Base-by-base conservation (phyloP, 2,113 vertebrate genomes). In the Psilopogon haemacephalus region DNA sequence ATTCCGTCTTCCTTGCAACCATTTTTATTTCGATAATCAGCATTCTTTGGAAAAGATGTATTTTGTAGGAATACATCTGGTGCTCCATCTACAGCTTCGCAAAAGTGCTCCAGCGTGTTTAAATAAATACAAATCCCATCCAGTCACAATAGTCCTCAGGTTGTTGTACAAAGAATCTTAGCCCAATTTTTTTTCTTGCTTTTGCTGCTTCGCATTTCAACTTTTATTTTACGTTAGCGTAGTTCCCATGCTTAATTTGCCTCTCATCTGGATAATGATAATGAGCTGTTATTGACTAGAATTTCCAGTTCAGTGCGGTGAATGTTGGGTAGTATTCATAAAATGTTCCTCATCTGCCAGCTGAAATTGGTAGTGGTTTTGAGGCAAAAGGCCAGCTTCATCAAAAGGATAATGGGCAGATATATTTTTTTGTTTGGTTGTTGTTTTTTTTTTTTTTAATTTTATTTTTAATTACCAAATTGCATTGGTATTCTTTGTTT, bases 341-440 rank as follows among this genome's bases (percentile, higher is more conserved):
- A 97, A 97, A 97, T 55, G 88, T 85, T 95, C 91, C 94, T 89
- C 96, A 96, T 74, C 65, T 84, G 97, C 97, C 97, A 98, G 95
- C 94, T 95, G 95, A 98, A 98, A 97, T 95, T 96, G 94, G 97
- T 97, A 96, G 96, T 97, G 97, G 64, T 94, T 98, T 96, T 96
- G 96, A 98, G 97, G 97, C 97, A 97, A 86, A 89, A 96, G 96
- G 97, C 97, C 98, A 98, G 93, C 95, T 96, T 96, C 95, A 96
- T 98, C 97, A 97, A 97, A 97, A 97, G 95, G 97, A 97, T 97
- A 97, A 98, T 98, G 96, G 96, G 96, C 91, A 97, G 96, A 97
- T 97, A 98, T 94, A 97, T 97, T 98, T 97, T 95, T 95, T 97
- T 94, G 86, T 60, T 94, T 97, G 89, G 0, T 89, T 64, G 94